Percentiles rank a stretch among this genome's conserved stretches.
Evolutionary conservation across 1,140 invertebrate species (phyloP).

Genomic region (Drosophila fuyamai): DNA sequence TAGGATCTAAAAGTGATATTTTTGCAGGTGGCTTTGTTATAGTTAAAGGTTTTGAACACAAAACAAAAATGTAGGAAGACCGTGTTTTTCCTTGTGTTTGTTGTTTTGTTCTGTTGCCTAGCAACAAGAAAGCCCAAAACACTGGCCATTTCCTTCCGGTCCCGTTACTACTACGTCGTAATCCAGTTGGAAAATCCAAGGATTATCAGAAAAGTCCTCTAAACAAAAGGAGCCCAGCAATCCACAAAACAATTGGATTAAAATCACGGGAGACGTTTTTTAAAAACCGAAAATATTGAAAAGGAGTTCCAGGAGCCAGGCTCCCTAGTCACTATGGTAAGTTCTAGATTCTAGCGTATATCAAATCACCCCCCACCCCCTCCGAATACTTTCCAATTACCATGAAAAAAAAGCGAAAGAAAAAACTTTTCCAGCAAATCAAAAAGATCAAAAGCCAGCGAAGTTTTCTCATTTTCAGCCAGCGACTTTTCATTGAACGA

Average conservation of each 20-base stretch:
- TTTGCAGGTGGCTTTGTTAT: background rate
- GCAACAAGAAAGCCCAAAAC: conserved; percentile 74
- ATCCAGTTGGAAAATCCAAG: conserved; percentile 40
- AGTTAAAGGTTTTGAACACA: too few relatives aligned
- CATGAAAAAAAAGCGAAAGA: background rate
- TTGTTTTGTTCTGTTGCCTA: conserved; percentile 72
- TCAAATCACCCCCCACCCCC: background rate
- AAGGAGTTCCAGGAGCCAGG: conserved; percentile 20
- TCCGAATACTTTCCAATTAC: conserved; percentile 8
- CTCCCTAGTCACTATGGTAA: conserved; percentile 27
- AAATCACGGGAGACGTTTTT: background rate
- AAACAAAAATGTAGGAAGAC: conserved; percentile 1
- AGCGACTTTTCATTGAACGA: conserved; percentile 79
- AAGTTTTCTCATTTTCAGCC: conserved; percentile 70
- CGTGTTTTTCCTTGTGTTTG: conserved; percentile 50
- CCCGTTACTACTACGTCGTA: conserved; percentile 61
- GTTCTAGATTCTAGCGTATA: conserved; percentile 27
- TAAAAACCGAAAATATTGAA: conserved; percentile 5
- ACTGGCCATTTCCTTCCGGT: conserved; percentile 77
- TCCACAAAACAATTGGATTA: background rate
- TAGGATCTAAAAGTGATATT: background rate
- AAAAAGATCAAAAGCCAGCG: conserved; percentile 68
- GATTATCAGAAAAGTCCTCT: background rate
- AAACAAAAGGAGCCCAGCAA: too few relatives aligned
- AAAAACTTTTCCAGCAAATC: conserved; percentile 45